Conservation (phyloP, 2,113 vertebrate genomes). For the Drymodes brunneopygia region DNA sequence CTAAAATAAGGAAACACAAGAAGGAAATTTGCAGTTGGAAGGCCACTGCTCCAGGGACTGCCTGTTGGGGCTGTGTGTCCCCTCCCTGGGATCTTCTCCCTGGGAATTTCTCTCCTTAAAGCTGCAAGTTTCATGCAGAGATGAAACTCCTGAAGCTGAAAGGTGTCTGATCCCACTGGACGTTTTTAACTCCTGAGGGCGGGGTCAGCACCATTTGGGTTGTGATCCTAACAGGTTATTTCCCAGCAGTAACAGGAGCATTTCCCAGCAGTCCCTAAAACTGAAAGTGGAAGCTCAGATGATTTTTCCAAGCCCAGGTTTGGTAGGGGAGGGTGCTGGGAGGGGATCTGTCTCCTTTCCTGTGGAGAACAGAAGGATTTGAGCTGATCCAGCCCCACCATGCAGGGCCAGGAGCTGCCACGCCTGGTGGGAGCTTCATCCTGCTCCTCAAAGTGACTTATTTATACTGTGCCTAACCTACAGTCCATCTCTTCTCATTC, state of each 20-base stretch:
- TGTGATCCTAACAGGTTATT: not conserved
- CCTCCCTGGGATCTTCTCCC: not conserved
- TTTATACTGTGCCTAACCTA: conserved; percentile 19
- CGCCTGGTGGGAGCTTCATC: not conserved
- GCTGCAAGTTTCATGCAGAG: not conserved
- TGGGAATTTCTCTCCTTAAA: not conserved
- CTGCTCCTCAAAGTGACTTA: not conserved
- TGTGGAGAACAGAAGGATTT: not conserved
- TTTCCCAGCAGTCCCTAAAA: not conserved
- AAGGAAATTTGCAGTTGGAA: not conserved
- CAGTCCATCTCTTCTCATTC: not conserved
- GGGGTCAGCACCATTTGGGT: not conserved
- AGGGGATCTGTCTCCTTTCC: not conserved
- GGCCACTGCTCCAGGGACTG: not conserved
- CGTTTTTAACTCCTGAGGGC: not conserved
- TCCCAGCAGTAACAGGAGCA: not conserved
- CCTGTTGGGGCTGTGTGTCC: not conserved
- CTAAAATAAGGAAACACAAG: not conserved
- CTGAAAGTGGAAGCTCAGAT: not conserved
- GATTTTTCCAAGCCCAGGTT: not conserved
- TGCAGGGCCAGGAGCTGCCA: not conserved
- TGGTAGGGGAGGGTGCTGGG: not conserved
- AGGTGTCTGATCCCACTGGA: not conserved
- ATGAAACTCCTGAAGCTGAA: not conserved
- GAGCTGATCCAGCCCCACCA: not conserved